A percentile compares a stretch with the other conserved stretches of the same genome.
Conservation (phyloP, 1,140 invertebrate species). For the Trypoxylus dichotomus region DNA sequence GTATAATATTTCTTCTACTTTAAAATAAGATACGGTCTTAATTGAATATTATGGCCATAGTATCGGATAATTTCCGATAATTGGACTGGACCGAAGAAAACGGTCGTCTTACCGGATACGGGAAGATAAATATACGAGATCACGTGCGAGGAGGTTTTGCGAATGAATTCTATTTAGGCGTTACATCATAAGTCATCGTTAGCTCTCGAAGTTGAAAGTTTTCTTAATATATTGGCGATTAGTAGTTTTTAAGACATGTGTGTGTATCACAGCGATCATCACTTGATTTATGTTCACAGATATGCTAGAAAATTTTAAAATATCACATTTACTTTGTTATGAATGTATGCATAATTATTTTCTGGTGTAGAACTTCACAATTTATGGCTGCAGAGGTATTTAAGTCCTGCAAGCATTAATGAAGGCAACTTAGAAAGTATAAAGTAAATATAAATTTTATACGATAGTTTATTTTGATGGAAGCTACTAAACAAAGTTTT, state of each 20-base stretch:
- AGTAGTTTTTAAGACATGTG: neutral
- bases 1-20: neutral
- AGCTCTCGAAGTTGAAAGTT: neutral
- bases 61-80: slow-evolving; percentile 10
- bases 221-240: slow-evolving; percentile 16
- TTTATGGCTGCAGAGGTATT: too few species aligned
- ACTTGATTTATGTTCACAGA: neutral
- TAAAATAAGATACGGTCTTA: neutral
- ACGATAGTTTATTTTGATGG: too few species aligned
- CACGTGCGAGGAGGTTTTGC: neutral
- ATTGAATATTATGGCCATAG: neutral
- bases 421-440: too few species aligned
- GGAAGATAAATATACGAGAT: neutral
- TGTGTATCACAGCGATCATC: neutral
- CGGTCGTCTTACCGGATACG: neutral
- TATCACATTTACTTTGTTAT: neutral
- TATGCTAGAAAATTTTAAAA: neutral
- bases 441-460: too few species aligned
- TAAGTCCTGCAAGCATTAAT: too few species aligned
- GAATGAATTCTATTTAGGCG: slow-evolving; percentile 9
- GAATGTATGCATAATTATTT: too few species aligned
- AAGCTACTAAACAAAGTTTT: too few species aligned
- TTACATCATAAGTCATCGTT: slow-evolving; percentile 5
- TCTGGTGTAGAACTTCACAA: too few species aligned
- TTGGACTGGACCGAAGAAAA: neutral